Percentiles rank a stretch among this genome's conserved stretches.
These are phyloP conservation scores for Elephantulus edwardii DNA, from an alignment of 2,113 vertebrate genomes.

Conservation along the genomic window DNA sequence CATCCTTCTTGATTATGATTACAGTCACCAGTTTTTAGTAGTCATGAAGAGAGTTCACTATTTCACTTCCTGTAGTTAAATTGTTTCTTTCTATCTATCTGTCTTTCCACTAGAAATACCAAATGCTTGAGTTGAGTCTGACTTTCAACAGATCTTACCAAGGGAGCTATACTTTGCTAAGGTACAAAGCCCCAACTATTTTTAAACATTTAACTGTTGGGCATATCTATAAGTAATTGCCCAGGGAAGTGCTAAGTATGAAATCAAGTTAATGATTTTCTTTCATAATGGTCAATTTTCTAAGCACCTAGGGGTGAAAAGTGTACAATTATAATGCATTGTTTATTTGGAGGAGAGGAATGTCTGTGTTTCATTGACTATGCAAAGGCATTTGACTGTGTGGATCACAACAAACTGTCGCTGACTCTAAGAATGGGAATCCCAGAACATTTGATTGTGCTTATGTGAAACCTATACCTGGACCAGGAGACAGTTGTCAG, in stretches of 20 bases:
- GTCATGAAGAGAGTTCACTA: neutral
- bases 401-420: no score
- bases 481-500: no score
- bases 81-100: neutral
- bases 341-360: neutral
- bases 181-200: no score
- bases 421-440: no score
- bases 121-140: no score
- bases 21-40: neutral
- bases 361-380: no score
- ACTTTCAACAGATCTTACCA: no score
- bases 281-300: neutral
- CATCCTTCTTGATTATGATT: neutral
- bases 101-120: neutral
- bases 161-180: no score
- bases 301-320: neutral
- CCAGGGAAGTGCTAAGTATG: neutral
- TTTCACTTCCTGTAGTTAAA: neutral
- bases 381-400: no score
- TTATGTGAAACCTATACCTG: no score
- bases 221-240: neutral
- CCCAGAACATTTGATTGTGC: no score
- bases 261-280: neutral
- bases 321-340: neutral
- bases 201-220: neutral